Evolutionary conservation across 2,797 vertebrate species (phyloP).

Genomic region (Galaxias olidus): DNA sequence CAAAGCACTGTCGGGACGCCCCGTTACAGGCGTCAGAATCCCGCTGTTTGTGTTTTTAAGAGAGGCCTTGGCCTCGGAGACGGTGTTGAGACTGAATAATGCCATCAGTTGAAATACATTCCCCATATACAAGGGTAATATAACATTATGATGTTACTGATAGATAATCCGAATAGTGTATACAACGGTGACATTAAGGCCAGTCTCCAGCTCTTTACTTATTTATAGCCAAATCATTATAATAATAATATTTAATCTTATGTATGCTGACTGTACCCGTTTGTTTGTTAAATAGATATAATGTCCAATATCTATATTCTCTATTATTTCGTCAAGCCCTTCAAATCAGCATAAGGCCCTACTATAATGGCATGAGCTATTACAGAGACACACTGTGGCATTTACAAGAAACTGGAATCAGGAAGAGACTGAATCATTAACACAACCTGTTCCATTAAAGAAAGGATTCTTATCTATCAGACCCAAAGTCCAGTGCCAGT

Average conservation of each 20-base stretch:
- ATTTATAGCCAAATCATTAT: too few relatives aligned
- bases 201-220: too few relatives aligned
- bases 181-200: too few relatives aligned
- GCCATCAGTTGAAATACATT: conserved; percentile 30
- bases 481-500: conserved; percentile 51
- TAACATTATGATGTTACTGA: neutral
- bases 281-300: too few relatives aligned
- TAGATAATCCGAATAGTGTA: too few relatives aligned
- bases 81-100: conserved; percentile 37
- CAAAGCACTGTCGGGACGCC: conserved; percentile 64
- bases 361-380: conserved; percentile 29
- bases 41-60: conserved; percentile 77
- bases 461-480: conserved; percentile 63
- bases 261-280: too few relatives aligned
- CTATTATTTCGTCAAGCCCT: conserved; percentile 24
- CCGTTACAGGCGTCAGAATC: conserved; percentile 66
- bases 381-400: conserved; percentile 61
- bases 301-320: conserved; percentile 32
- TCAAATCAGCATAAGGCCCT: conserved; percentile 36
- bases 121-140: conserved; percentile 12
- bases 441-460: conserved; percentile 58
- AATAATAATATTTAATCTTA: too few relatives aligned
- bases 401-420: conserved; percentile 56
- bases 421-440: conserved; percentile 44
- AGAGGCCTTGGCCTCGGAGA: conserved; percentile 59